Evolutionary conservation across 2,797 vertebrate genomes (phyloP).

Genomic region (Sternarchorhynchus goeldii): DNA sequence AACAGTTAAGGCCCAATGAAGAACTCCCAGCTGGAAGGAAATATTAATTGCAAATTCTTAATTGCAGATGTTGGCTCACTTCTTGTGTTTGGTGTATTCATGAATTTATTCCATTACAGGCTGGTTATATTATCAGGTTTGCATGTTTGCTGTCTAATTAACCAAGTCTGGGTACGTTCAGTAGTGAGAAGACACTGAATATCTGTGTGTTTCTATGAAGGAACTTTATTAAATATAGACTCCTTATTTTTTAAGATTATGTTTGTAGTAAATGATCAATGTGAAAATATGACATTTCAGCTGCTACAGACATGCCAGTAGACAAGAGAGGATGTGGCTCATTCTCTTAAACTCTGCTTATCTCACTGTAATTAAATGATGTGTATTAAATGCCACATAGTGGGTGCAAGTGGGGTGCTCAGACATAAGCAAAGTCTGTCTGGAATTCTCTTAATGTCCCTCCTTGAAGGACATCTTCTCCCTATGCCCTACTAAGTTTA

Average conservation of each 20-base stretch:
- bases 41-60: conserved; percentile 25
- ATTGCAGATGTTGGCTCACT: background rate
- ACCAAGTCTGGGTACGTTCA: background rate
- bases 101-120: conserved; percentile 3
- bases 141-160: conserved; percentile 21
- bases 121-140: conserved; percentile 22
- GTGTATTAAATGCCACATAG: conserved; percentile 19
- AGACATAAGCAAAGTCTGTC: conserved; percentile 43
- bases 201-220: background rate
- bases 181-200: conserved; percentile 14
- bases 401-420: conserved; percentile 29
- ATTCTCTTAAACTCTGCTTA: conserved; percentile 21
- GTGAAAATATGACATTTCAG: conserved; percentile 22
- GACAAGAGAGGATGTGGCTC: conserved; percentile 24
- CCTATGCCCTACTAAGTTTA: conserved; percentile 76
- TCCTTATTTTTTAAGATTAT: conserved; percentile 20
- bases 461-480: conserved; percentile 76
- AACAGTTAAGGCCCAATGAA: conserved; percentile 32
- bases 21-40: conserved; percentile 15
- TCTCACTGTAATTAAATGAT: conserved; percentile 10
- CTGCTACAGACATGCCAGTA: conserved; percentile 23
- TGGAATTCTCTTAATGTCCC: conserved; percentile 47
- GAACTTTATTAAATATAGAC: background rate
- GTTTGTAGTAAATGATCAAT: background rate
- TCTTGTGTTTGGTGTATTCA: background rate